Base-by-base conservation (phyloP, 2,797 vertebrate genomes). In the Sebastes flavidus region DNA sequence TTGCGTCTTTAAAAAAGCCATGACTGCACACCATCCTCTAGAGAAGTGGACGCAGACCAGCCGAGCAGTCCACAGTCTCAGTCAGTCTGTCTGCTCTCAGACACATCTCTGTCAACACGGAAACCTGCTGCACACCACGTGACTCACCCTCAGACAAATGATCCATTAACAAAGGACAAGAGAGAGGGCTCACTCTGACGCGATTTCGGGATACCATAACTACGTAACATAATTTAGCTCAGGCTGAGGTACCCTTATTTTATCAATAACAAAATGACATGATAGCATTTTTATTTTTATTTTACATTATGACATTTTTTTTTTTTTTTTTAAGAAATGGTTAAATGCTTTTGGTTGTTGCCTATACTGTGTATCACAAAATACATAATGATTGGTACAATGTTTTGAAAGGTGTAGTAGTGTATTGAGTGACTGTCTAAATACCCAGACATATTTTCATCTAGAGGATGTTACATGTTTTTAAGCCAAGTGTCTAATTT, bases 1-100 rank as follows among this genome's bases (percentile, higher is more conserved):
- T 61, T 82, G 94, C 30, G 86, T 94, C 86, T 88, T 93, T 68
- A 96, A 73, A 83, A 95, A 95, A 22, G 96, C 95, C 96, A 96
- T 96, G 84, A 62, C 91, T 29, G 82, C 91, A 2, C 65, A 55
- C 59, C 89, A 86, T 92, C 86, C 80, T 86, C 82, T 16, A 18
- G 4, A 1, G 58, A 56, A 65, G 75, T 32, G 66, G 20, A 77
- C 56, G 4, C 32, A 16, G 52, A 55, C 2, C 9, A 4, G 55
- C 55, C 18, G 56, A 70, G 0, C 77, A 11, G 65, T 54, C 22
- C 0, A 14, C 36, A 14, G 36, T 14, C 36, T 38, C 13, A 38
- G 36, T 38, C 36, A 2, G 36, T 38, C 76, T 14, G 42, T 55
- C 69, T 24, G 60, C 4, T 36, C 13, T 38, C 36, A 38, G 36